Evolutionary conservation across 1,140 invertebrate species (phyloP), one percentile per base, ranked within the genome.

Genomic region (Lepidotrigona ventralis): DNA sequence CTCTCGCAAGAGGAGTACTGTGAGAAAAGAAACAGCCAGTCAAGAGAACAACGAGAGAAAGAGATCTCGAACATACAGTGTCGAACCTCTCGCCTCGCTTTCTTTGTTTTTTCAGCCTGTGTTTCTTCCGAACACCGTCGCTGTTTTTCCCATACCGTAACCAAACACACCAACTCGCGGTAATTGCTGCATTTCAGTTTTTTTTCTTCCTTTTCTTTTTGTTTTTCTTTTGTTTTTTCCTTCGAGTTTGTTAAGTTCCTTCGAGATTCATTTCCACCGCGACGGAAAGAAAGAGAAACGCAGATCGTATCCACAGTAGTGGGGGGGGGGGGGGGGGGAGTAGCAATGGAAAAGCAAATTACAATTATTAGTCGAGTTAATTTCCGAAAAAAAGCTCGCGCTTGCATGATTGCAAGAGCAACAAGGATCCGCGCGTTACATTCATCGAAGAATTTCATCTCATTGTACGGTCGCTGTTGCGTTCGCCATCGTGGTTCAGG

Each of bases 71-170:
- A 56, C 71, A 15, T 68, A 63, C 68, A 21, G n/a, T 15, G 23
- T 63, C n/a, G 53, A 60, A 56, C 76, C 26, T 76, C 9, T 74
- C 51, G 46, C 46, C 26, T 73, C 14, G 12, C 33, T 68, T 56
- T 64, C 54, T 79, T 80, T 87, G 53, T 80, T 83, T 77, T 60
- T 79, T 63, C 58, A 39, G 29, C 17, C 70, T 74, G 70, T 58
- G 72, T 11, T 33, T 63, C 23, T 60, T 64, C 17, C 51, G 2
- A 14, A 21, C 19, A 39, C 3, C 46, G 11, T 11, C 26, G 14
- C n/a, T 69, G 4, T 11, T 71, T 71, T 71, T 33, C 6, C 33
- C 15, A 39, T 39, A 11, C 1, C 39, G 14, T 46, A 46, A 5
- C 39, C 33, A n/a, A 23, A 69, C 66, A 39, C 29, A 17, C 21